phyloP scores from a whole-genome alignment of 1,140 invertebrate genomes.

The Drosophila subpulchrella region DNA sequence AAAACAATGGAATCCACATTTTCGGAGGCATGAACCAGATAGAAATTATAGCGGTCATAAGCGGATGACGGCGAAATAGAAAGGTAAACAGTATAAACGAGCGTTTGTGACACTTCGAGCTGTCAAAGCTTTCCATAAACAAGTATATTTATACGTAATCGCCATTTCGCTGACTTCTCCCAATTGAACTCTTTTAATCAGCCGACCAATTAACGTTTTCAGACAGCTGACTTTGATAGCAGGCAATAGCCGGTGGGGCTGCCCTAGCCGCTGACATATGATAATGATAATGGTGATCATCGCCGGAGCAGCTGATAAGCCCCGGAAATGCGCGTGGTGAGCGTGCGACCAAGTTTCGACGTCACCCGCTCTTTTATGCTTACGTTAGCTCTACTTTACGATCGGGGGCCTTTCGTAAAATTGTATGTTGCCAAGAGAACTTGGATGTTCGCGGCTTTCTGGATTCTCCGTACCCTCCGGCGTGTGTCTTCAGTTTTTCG shows the following conservation, averaged over 20 bases:
- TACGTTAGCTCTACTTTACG: conserved; percentile 25
- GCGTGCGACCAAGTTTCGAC: conserved; percentile 20
- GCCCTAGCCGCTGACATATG: background rate
- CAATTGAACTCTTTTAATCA: conserved; percentile 37
- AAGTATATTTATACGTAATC: background rate
- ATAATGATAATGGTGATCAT: conserved; percentile 18
- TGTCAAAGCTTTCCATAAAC: background rate
- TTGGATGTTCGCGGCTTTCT: conserved; percentile 11
- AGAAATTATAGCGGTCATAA: conserved; percentile 42
- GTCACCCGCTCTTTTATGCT: conserved; percentile 49
- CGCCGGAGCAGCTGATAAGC: conserved; percentile 22
- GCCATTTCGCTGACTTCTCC: conserved; percentile 1
- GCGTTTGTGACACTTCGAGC: background rate
- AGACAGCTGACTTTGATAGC: conserved; percentile 10
- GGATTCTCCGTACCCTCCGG: conserved; percentile 7
- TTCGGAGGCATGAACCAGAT: conserved; percentile 25
- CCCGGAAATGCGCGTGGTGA: conserved; percentile 50
- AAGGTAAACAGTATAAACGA: conserved; percentile 57
- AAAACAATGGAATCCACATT: conserved; percentile 1
- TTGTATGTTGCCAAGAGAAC: conserved; percentile 51
- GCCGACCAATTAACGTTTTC: conserved; percentile 22
- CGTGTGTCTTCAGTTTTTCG: conserved; percentile 16
- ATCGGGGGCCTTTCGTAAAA: conserved; percentile 10
- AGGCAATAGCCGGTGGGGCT: conserved; percentile 10
- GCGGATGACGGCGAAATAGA: conserved; percentile 54